Percentiles rank a stretch among this genome's conserved stretches.
phyloP scores from a whole-genome alignment of 2,113 vertebrate genomes.

The Pomatostomus ruficeps region DNA sequence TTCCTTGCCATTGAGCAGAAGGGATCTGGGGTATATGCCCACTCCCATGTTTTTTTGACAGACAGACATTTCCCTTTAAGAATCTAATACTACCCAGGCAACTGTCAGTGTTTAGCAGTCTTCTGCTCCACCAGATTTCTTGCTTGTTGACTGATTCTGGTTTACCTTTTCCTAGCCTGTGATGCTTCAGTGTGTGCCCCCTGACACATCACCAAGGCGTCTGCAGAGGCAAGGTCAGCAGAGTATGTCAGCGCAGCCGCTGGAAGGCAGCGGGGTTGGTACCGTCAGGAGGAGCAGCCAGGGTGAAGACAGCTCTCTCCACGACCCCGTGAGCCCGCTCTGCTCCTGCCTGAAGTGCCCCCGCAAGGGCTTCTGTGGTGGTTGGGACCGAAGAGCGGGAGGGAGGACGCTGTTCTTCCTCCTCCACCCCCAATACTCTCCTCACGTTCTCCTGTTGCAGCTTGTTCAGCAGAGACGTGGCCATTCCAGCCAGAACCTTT shows the following conservation, averaged over 20 bases:
- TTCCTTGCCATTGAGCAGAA: background rate
- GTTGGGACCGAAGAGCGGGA: background rate
- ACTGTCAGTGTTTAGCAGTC: slow-evolving; percentile 13
- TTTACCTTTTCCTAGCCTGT: slow-evolving; percentile 2
- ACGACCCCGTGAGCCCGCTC: background rate
- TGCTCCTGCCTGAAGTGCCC: background rate
- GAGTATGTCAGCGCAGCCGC: background rate
- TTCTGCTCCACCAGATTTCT: slow-evolving; percentile 24
- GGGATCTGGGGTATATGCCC: background rate
- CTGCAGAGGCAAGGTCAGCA: slow-evolving; percentile 22
- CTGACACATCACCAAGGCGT: slow-evolving; percentile 1
- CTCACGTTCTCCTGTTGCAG: background rate
- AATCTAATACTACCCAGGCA: background rate
- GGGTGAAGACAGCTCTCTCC: background rate
- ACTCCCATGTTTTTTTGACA: background rate
- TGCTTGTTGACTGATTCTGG: background rate
- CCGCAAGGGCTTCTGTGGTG: background rate
- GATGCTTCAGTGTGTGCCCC: background rate
- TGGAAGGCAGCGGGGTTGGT: background rate
- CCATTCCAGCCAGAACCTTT: background rate
- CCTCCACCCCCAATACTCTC: background rate
- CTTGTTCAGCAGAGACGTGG: background rate
- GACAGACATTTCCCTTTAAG: background rate
- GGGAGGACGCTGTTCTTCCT: background rate
- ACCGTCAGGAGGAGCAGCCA: background rate